Conservation (phyloP, 2,113 vertebrate species). For the Zosterops hypoxanthus region DNA sequence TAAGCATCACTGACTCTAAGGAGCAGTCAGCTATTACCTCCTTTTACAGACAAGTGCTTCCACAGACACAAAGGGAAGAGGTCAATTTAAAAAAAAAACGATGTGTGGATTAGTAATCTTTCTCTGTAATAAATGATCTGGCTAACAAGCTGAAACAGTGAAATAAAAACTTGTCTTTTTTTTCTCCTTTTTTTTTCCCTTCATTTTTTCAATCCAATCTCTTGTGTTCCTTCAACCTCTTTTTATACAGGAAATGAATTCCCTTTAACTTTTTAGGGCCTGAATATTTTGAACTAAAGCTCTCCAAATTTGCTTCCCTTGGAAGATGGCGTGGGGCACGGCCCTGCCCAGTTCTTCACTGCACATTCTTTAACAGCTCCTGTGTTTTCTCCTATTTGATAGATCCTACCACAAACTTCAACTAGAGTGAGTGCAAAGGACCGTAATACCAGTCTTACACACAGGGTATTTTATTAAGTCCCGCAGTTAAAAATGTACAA, state of each 20-base stretch:
- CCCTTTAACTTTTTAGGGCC: slow-evolving; percentile 41
- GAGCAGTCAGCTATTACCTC: slow-evolving; percentile 76
- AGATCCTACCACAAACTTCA: slow-evolving; percentile 73
- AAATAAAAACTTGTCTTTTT: slow-evolving; percentile 62
- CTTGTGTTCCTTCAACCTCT: slow-evolving; percentile 37
- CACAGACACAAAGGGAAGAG: slow-evolving; percentile 70
- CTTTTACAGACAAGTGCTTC: slow-evolving; percentile 77
- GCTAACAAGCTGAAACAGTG: slow-evolving; percentile 67
- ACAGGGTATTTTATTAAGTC: slow-evolving; percentile 87
- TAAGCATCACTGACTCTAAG: slow-evolving; percentile 76
- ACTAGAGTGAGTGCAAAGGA: slow-evolving; percentile 67
- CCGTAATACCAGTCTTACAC: slow-evolving; percentile 74
- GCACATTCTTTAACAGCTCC: slow-evolving; percentile 71
- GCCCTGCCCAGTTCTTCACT: slow-evolving; percentile 73
- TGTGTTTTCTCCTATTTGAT: slow-evolving; percentile 73
- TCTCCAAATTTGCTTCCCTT: slow-evolving; percentile 53
- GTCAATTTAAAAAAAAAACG: slow-evolving; percentile 68
- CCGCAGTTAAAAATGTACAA: slow-evolving; percentile 92
- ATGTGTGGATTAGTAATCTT: slow-evolving; percentile 73
- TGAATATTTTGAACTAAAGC: slow-evolving; percentile 69
- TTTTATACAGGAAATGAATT: slow-evolving; percentile 66
- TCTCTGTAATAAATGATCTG: slow-evolving; percentile 71
- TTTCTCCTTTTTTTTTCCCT: not conserved
- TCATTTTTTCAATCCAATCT: slow-evolving; percentile 28
- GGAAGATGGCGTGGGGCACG: slow-evolving; percentile 57